phyloP scores from a whole-genome alignment of 2,113 vertebrate species.

The Seriola dumerili region DNA sequence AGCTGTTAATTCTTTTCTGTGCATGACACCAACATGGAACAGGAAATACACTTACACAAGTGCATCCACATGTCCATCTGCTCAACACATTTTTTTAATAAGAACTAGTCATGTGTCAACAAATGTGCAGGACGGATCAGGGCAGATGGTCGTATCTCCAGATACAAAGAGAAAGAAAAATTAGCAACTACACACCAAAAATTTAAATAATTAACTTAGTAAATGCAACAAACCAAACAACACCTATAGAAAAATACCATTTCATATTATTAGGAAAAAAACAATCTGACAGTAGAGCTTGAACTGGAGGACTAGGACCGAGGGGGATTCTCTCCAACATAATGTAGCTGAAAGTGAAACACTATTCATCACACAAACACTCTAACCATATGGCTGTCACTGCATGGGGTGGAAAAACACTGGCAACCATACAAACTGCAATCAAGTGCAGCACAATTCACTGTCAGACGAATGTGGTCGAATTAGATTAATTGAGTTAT shows the following conservation, averaged over 20 bases:
- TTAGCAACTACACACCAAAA: no score
- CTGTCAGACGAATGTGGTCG: constrained; percentile 1
- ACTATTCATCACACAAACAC: constrained; percentile 39
- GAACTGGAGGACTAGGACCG: neutral
- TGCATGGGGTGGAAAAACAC: constrained; percentile 40
- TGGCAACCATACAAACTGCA: constrained; percentile 38
- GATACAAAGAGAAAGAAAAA: no score
- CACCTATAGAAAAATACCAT: no score
- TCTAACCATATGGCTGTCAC: constrained; percentile 56
- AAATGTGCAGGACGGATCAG: no score
- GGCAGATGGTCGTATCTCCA: no score
- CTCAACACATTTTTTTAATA: neutral
- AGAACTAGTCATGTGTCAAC: neutral
- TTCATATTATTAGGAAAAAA: neutral
- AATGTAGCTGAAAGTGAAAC: constrained; percentile 24
- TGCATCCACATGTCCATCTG: neutral
- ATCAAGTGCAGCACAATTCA: constrained; percentile 9
- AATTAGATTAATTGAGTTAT: constrained; percentile 10
- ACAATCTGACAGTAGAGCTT: neutral
- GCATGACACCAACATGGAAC: no score
- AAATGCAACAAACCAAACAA: no score
- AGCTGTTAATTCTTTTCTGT: no score
- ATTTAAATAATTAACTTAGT: no score
- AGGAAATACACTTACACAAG: neutral
- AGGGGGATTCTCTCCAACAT: neutral